Conservation (phyloP, 2,888 invertebrate genomes). For the Yponomeuta cagnagella region DNA sequence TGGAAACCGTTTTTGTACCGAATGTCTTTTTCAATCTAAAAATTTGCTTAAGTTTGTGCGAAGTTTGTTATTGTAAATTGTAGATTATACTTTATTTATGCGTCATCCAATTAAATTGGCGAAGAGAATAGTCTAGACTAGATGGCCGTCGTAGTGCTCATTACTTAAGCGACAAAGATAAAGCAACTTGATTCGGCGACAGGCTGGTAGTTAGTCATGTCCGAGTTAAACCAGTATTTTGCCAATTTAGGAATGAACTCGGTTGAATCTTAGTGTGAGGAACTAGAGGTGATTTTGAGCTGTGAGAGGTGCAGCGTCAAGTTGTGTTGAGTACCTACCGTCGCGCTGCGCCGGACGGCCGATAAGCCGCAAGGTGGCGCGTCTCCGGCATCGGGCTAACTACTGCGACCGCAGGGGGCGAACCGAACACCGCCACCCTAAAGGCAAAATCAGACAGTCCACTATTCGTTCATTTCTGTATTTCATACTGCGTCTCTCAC, state of each 20-base stretch:
- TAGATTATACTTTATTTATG: not conserved
- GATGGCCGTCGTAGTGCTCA: not conserved
- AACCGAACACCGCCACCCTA: conserved; percentile 1
- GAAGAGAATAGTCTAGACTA: not conserved
- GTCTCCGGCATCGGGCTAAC: conserved; percentile 35
- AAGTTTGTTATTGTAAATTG: not conserved
- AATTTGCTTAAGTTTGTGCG: not conserved
- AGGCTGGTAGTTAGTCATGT: conserved; percentile 12
- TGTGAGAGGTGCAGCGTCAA: not conserved
- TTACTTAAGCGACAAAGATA: conserved; percentile 14
- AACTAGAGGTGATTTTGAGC: conserved; percentile 4
- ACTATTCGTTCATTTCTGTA: too few species aligned
- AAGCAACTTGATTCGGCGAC: conserved; percentile 12
- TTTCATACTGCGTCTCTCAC: too few species aligned
- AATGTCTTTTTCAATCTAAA: not conserved
- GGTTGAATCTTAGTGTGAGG: not conserved
- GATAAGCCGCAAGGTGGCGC: conserved; percentile 57
- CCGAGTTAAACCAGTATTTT: not conserved
- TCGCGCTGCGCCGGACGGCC: conserved; percentile 37
- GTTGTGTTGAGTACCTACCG: conserved; percentile 4
- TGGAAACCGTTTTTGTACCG: not conserved
- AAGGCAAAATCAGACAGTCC: not conserved
- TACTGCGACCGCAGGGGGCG: conserved; percentile 34
- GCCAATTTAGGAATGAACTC: not conserved
- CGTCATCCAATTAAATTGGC: not conserved